Conservation (phyloP, 2,113 vertebrate genomes). For the Anoplopoma fimbria region DNA sequence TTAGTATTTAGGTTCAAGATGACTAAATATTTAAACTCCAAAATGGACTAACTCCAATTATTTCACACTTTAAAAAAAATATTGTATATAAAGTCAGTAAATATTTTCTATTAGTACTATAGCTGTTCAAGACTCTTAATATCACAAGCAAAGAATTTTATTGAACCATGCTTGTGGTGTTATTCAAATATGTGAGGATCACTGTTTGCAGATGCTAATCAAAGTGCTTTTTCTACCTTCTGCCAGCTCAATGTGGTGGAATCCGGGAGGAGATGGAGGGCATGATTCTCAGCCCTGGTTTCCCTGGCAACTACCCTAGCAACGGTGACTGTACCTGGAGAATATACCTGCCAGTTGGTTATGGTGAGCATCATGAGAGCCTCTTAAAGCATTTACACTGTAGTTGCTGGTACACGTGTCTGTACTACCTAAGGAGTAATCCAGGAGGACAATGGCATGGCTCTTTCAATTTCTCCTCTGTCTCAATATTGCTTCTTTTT, state of each 20-base stretch:
- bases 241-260: slow-evolving; percentile 94
- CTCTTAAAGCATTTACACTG: slow-evolving; percentile 14
- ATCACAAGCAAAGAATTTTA: not conserved
- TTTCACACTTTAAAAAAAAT: no score
- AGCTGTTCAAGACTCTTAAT: not conserved
- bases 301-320: slow-evolving; percentile 98
- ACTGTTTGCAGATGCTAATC: slow-evolving; percentile 39
- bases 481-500: not conserved
- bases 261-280: slow-evolving; percentile 93
- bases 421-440: not conserved
- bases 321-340: slow-evolving; percentile 98
- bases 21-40: not conserved
- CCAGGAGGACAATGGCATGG: not conserved
- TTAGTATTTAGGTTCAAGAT: not conserved
- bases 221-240: slow-evolving; percentile 33
- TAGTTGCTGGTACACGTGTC: not conserved
- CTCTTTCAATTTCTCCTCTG: not conserved
- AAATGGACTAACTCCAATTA: not conserved
- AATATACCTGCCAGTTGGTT: slow-evolving; percentile 93
- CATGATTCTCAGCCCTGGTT: slow-evolving; percentile 97
- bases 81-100: not conserved
- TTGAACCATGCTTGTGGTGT: not conserved
- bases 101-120: not conserved
- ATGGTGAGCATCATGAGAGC: slow-evolving; percentile 86
- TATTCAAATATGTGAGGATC: not conserved